Evolutionary conservation across 2,888 invertebrate species (phyloP).

Genomic region (Chrysotoxum bicinctum): DNA sequence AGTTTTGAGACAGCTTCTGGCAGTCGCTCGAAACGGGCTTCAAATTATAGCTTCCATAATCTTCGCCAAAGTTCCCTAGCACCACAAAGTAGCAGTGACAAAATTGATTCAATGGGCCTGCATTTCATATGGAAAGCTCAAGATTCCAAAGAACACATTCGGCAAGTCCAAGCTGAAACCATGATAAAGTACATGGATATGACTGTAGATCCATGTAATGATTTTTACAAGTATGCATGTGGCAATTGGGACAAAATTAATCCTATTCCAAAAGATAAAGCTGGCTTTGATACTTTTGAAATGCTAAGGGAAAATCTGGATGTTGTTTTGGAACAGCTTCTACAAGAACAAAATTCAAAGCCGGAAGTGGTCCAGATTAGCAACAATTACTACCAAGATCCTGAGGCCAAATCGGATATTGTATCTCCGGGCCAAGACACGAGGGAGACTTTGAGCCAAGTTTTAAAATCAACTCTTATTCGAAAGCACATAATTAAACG

Average conservation of each 20-base stretch:
- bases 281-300: slow-evolving; percentile 94
- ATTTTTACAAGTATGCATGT: slow-evolving; percentile 93
- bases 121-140: slow-evolving; percentile 78
- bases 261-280: slow-evolving; percentile 94
- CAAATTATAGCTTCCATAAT: slow-evolving; percentile 38
- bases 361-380: slow-evolving; percentile 67
- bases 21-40: slow-evolving; percentile 40
- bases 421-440: slow-evolving; percentile 30
- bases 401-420: slow-evolving; percentile 74
- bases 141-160: slow-evolving; percentile 83
- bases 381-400: slow-evolving; percentile 74
- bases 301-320: slow-evolving; percentile 92
- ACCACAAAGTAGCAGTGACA: background rate
- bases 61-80: background rate
- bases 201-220: slow-evolving; percentile 88
- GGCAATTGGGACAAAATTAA: slow-evolving; percentile 93
- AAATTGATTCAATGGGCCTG: slow-evolving; percentile 73
- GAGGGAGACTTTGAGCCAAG: slow-evolving; percentile 55
- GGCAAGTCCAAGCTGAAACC: slow-evolving; percentile 85
- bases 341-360: slow-evolving; percentile 82
- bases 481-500: slow-evolving; percentile 77
- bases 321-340: slow-evolving; percentile 85
- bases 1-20: background rate
- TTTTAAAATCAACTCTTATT: slow-evolving; percentile 73
- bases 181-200: slow-evolving; percentile 91